These are phyloP conservation scores for Punctoribates punctum DNA, from an alignment of 2,888 invertebrate species.

Conservation along the genomic window DNA sequence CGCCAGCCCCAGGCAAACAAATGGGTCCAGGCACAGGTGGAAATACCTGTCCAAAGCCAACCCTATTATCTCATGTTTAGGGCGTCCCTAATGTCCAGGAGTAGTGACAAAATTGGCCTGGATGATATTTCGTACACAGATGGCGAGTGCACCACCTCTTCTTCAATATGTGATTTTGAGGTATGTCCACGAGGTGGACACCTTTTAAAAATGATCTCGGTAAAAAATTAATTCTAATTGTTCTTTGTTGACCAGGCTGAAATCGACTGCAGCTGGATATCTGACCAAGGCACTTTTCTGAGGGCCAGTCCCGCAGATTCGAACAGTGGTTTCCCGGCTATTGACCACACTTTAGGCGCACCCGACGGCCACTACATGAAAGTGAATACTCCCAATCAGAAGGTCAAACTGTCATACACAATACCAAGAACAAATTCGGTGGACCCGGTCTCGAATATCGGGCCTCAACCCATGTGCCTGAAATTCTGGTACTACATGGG, in stretches of 20 bases:
- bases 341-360: conserved; percentile 29
- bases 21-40: conserved; percentile 13
- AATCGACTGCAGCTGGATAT: too few relatives aligned
- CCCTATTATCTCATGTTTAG: conserved; percentile 19
- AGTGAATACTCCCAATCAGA: not conserved
- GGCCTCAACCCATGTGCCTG: not conserved
- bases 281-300: too few relatives aligned
- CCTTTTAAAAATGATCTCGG: too few relatives aligned
- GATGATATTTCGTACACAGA: conserved; percentile 16
- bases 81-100: not conserved
- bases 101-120: conserved; percentile 17
- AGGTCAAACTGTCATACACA: not conserved
- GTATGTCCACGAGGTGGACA: too few relatives aligned
- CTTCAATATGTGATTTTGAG: conserved; percentile 32
- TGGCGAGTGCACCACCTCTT: conserved; percentile 24
- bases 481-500: conserved; percentile 32
- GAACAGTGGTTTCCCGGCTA: not conserved
- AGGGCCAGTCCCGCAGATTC: not conserved
- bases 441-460: not conserved
- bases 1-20: not conserved
- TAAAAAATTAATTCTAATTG: too few relatives aligned
- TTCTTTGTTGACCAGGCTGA: too few relatives aligned
- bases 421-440: too few relatives aligned
- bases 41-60: not conserved
- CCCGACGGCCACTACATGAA: conserved; percentile 10